Conservation (phyloP, 2,113 vertebrate genomes). For the Cygnus buccinator region DNA sequence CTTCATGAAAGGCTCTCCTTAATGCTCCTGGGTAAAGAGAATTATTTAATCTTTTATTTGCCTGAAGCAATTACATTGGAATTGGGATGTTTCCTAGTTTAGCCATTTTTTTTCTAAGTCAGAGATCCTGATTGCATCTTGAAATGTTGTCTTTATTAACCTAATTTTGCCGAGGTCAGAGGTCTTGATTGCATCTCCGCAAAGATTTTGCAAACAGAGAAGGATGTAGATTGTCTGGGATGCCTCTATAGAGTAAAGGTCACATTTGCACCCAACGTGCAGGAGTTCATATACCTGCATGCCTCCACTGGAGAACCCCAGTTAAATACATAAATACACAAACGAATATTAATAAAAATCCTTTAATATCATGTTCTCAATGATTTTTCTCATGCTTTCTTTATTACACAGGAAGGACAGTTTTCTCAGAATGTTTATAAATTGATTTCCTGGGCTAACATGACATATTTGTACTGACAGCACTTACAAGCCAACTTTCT, state of each 20-base stretch:
- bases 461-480: not conserved
- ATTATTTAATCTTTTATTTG: not conserved
- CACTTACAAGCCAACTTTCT: not conserved
- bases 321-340: not conserved
- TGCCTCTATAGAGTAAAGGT: not conserved
- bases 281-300: not conserved
- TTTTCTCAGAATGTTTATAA: not conserved
- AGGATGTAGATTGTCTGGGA: not conserved
- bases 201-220: not conserved
- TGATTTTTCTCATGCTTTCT: not conserved
- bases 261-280: not conserved
- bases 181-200: not conserved
- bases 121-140: not conserved
- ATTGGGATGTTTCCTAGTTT: not conserved
- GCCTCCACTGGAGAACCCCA: fast-evolving
- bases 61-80: not conserved
- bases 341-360: not conserved
- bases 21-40: not conserved
- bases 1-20: not conserved
- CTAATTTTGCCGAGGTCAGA: not conserved
- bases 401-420: not conserved
- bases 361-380: not conserved
- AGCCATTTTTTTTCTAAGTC: not conserved
- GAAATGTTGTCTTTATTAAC: not conserved
- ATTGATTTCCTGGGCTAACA: not conserved